Percentiles rank a stretch among this genome's conserved stretches.
phyloP scores from a whole-genome alignment of 2,113 vertebrate genomes.

The Chaenogobius annularis region DNA sequence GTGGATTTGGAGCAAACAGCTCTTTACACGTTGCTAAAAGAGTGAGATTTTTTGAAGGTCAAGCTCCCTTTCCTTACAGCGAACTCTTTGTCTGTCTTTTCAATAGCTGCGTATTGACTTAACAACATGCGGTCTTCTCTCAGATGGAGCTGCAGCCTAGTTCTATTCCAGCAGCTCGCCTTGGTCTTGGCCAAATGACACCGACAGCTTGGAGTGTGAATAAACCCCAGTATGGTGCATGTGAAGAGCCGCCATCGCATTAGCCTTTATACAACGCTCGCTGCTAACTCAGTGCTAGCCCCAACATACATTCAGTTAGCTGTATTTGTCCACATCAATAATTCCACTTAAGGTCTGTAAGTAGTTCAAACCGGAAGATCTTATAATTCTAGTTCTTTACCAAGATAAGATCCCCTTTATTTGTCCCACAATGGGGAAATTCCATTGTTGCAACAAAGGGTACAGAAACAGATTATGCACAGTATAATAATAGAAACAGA shows the following conservation, averaged over 20 bases:
- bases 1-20: conserved; percentile 3
- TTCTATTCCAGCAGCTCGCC: conserved; percentile 61
- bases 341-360: conserved; percentile 12
- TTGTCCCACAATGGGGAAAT: no score
- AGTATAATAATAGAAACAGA: no score
- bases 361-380: no score
- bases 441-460: no score
- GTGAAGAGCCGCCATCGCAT: conserved; percentile 45
- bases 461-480: no score
- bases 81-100: conserved; percentile 69
- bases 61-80: conserved; percentile 55
- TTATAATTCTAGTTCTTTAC: no score
- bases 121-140: conserved; percentile 65
- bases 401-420: no score
- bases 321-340: conserved; percentile 19
- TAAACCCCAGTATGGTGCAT: conserved; percentile 58
- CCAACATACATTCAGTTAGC: conserved; percentile 9
- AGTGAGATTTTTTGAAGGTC: conserved; percentile 65
- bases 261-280: conserved; percentile 24
- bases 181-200: conserved; percentile 64
- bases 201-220: conserved; percentile 71
- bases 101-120: conserved; percentile 67
- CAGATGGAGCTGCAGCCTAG: conserved; percentile 61
- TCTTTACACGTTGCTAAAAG: conserved; percentile 9
- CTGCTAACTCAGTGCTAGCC: not conserved